Base-by-base conservation (phyloP, 1,140 invertebrate genomes). In the Pectinophora gossypiella region DNA sequence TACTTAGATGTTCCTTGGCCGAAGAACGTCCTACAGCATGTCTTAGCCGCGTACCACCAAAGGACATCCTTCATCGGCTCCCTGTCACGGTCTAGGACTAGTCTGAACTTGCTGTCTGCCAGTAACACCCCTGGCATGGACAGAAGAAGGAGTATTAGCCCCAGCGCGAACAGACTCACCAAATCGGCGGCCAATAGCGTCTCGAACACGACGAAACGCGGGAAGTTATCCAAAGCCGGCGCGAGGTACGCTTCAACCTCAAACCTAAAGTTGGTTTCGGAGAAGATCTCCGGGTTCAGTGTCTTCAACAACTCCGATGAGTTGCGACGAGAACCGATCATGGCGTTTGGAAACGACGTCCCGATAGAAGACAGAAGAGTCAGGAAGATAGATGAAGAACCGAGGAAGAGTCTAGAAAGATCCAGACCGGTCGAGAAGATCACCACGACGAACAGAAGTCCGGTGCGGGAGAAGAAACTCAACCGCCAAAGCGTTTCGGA, bases 11-110 rank as follows among this genome's bases (percentile, higher is more conserved):
- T 56, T 10, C 85, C 72, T 20, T 90, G 76, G 88, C 89, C 80
- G 18, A 83, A 76, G 61, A 90, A 85, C 67, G 89, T 64, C 0
- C 72, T 89, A 0, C 84, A 88, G 13, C 84, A 88, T 22, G 80
- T 89, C 15, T 70, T 90, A 10, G 80, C 76, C 54, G 81, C 78
- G 36, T 86, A 89, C 45, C 82, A 87, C 3, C 81, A 89, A 2
- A 21, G 87, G 2, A 80, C 81, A 46, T 88, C 89, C 0, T 83
- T 91, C 51, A 88, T 91, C 12, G 89, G 86, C 19, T 77, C 79
- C 2, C 64, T 90, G 36, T 85, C 88, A 0, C 76, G 89, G 4
- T 90, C 90, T 1, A 72, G 88, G 22, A 91, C 90, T 0, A 87
- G 88, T 4, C 61, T 91, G 0, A 76, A 87, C 63, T 58, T 86